Base-by-base conservation (phyloP, 1,140 invertebrate genomes). In the Drosophila ananassae region DNA sequence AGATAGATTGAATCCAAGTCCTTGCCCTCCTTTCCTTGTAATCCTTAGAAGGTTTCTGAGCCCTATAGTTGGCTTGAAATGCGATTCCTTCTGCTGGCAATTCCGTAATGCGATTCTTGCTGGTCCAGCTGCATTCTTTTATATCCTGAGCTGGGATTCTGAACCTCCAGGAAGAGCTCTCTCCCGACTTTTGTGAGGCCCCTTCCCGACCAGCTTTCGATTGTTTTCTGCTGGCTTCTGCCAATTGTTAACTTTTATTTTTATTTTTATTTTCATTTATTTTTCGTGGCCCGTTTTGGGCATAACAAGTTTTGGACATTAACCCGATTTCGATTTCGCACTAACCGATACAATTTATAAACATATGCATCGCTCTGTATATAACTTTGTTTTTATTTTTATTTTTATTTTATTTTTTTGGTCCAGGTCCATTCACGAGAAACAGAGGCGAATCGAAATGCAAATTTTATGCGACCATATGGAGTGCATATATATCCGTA, bases 291-390 rank as follows among this genome's bases (percentile, higher is more conserved):
- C 47, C 57, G 66, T 63, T 73, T 76, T 58, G 55, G 62, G 21
- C 50, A 85, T 67, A 87, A 87, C 82, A 78, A 82, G 82, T 87
- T 89, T 78, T 87, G 69, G 73, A 76, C 78, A 87, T 87, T 87
- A 87, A 87, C 82, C 82, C 83, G 83, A 87, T 87, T 84, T 73
- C 48, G 56, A 60, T 41, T 51, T 63, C 44, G 47, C 56, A 79
- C 59, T 56, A 50, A 55, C 37, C 53, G 13, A 73, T 44, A 57
- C 47, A 51, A 46, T 59, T 39, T 51, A 51, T 30, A 52, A 44
- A 53, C 28, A 41, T 13, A 46, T 52, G 25, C 32, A 48, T 34
- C 32, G 25, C 5, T 47, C 12, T n/a, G 17, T 41, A 3, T 64
- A 63, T 34, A 22, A 48, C 7, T 21, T 62, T 17, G 17, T 17